phyloP scores from a whole-genome alignment of 2,797 vertebrate species.

The Hyperoplus immaculatus region DNA sequence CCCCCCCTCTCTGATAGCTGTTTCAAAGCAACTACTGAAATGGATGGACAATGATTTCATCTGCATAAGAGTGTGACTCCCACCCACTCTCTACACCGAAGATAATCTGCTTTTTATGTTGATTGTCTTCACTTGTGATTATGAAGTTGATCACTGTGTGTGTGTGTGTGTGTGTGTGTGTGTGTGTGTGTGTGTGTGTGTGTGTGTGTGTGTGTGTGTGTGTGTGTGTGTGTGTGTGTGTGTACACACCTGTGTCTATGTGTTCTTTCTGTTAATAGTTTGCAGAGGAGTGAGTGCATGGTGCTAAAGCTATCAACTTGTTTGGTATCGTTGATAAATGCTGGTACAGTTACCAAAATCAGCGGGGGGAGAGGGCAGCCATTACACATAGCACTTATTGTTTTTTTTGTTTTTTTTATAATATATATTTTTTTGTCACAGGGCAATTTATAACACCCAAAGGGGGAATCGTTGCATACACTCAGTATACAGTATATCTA shows the following conservation, averaged over 20 bases:
- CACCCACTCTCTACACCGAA: constrained; percentile 48
- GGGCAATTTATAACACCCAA: too few relatives aligned
- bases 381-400: constrained; percentile 39
- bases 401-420: background rate
- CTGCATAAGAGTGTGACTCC: constrained; percentile 53
- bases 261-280: constrained; percentile 4
- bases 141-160: constrained; percentile 31
- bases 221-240: background rate
- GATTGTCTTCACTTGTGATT: constrained; percentile 62
- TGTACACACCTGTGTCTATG: constrained; percentile 23
- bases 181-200: background rate
- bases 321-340: constrained; percentile 14
- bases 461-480: too few relatives aligned
- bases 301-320: constrained; percentile 24
- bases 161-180: background rate
- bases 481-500: too few relatives aligned
- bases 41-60: constrained; percentile 61
- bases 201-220: background rate
- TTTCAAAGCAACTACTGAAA: constrained; percentile 60
- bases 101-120: constrained; percentile 64
- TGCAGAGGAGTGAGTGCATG: constrained; percentile 22
- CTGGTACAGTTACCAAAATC: constrained; percentile 36
- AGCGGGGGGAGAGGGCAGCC: constrained; percentile 16
- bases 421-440: too few relatives aligned
- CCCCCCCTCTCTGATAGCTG: constrained; percentile 32